These are phyloP conservation scores for Nipponia nippon DNA, from an alignment of 2,113 vertebrate species.

Conservation along the genomic window DNA sequence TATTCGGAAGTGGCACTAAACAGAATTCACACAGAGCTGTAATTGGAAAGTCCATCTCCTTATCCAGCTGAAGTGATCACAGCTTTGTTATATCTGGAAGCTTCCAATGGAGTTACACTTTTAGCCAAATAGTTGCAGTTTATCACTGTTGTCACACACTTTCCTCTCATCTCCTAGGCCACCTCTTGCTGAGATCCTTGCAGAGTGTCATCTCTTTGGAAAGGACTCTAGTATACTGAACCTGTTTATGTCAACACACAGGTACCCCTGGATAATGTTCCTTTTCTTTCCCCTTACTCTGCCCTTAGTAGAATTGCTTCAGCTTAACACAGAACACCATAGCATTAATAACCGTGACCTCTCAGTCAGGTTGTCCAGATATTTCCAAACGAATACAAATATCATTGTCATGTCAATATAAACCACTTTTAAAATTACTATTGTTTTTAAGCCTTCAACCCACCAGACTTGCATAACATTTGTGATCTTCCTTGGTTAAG, in stretches of 20 bases:
- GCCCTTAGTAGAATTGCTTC: neutral
- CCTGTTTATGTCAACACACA: no score
- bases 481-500: neutral
- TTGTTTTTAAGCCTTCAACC: neutral
- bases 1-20: neutral
- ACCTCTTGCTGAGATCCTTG: neutral
- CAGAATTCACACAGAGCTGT: neutral
- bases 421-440: neutral
- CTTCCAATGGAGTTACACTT: neutral
- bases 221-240: neutral
- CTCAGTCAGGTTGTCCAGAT: neutral
- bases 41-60: neutral
- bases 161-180: neutral
- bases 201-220: neutral
- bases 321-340: neutral
- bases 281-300: neutral
- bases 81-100: neutral
- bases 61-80: neutral
- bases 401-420: neutral
- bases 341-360: fast-evolving
- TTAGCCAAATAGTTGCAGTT: neutral
- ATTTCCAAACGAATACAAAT: neutral
- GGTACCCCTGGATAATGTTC: neutral
- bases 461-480: neutral
- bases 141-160: neutral